Conservation (phyloP, 2,888 invertebrate species). For the Epinotia brunnichana region DNA sequence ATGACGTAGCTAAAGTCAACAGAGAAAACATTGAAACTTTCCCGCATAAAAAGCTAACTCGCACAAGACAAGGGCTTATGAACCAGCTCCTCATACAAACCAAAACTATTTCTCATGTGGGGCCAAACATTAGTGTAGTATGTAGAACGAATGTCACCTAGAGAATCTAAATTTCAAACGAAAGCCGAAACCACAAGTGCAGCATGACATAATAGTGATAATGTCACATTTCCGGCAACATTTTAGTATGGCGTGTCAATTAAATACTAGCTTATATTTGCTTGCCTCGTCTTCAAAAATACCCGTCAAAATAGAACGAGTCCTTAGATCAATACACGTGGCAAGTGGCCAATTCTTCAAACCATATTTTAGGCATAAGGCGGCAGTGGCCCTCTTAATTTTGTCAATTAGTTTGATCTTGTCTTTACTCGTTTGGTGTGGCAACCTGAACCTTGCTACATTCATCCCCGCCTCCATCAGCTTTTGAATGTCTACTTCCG, state of each 20-base stretch:
- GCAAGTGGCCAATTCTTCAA: conserved; percentile 87
- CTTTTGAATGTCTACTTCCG: conserved; percentile 69
- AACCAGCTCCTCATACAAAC: too few relatives aligned
- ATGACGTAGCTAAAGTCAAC: too few relatives aligned
- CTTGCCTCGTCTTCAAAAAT: conserved; percentile 54
- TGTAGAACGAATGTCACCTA: not conserved
- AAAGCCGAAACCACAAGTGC: too few relatives aligned
- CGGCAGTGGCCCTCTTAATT: conserved; percentile 66
- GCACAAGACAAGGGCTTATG: too few relatives aligned
- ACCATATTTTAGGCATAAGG: conserved; percentile 81
- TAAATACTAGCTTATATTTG: not conserved
- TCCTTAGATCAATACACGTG: conserved; percentile 92
- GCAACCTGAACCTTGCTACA: conserved; percentile 65
- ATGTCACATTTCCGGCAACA: not conserved
- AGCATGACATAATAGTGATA: too few relatives aligned
- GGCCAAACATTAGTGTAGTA: too few relatives aligned
- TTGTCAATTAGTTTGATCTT: conserved; percentile 63
- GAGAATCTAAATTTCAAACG: too few relatives aligned
- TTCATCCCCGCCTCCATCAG: conserved; percentile 80
- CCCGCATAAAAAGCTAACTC: too few relatives aligned
- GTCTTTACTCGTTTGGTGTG: conserved; percentile 57
- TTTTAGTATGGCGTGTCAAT: not conserved
- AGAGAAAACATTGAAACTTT: too few relatives aligned
- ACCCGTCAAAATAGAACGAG: conserved; percentile 91
- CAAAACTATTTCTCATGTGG: too few relatives aligned